These are phyloP conservation scores for Collichthys lucidus DNA, from an alignment of 2,113 vertebrate species.

Conservation along the genomic window DNA sequence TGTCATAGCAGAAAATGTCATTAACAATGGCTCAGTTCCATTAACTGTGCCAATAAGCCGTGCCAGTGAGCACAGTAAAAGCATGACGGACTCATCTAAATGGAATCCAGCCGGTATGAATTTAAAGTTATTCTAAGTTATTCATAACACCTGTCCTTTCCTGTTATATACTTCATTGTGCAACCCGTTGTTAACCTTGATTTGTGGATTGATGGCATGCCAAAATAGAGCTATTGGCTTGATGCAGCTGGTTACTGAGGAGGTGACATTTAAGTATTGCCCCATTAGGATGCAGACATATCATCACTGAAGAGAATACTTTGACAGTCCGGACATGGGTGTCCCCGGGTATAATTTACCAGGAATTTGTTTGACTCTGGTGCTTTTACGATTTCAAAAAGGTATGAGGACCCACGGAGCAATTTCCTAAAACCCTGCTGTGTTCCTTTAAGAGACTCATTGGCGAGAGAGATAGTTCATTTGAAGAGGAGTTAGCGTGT, in stretches of 20 bases:
- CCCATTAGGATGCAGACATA: not conserved
- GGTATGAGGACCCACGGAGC: not conserved
- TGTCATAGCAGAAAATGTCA: not conserved
- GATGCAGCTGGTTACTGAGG: no score
- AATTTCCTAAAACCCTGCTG: slow-evolving; percentile 22
- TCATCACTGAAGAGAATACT: not conserved
- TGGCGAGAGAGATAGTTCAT: slow-evolving; percentile 38
- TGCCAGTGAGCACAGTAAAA: not conserved
- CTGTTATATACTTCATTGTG: not conserved
- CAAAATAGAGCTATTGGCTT: not conserved
- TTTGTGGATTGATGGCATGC: not conserved
- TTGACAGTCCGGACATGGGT: not conserved
- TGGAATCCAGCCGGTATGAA: not conserved
- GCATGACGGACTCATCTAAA: not conserved
- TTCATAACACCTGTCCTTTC: not conserved
- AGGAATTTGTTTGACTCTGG: not conserved
- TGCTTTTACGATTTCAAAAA: not conserved
- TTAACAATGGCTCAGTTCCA: not conserved
- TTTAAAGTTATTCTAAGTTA: not conserved
- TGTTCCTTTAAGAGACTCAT: slow-evolving; percentile 53
- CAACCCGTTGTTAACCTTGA: not conserved
- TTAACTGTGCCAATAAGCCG: not conserved
- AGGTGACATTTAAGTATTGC: no score
- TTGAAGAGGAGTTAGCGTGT: slow-evolving; percentile 54
- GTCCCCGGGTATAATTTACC: not conserved